These are phyloP conservation scores for Taenaris catops DNA, from an alignment of 2,888 invertebrate species.

Conservation along the genomic window DNA sequence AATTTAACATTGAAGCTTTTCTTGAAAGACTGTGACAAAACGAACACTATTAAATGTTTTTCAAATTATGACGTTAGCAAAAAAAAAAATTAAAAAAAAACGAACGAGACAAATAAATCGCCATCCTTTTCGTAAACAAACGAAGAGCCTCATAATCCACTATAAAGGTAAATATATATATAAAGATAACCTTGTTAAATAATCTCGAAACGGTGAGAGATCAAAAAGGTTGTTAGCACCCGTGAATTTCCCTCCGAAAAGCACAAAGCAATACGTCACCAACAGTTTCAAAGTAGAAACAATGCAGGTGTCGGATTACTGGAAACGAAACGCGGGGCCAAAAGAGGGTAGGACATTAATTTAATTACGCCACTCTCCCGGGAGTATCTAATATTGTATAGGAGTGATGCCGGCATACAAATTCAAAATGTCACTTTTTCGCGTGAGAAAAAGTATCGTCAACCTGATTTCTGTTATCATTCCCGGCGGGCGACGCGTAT, in stretches of 20 bases:
- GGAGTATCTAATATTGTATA: constrained; percentile 69
- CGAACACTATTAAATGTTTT: no score
- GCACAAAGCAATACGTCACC: constrained; percentile 18
- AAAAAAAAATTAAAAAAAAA: no score
- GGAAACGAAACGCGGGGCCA: constrained; percentile 48
- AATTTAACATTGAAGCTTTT: no score
- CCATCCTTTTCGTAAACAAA: no score
- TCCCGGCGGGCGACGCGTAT: constrained; percentile 56
- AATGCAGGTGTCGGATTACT: constrained; percentile 77
- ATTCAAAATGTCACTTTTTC: constrained; percentile 72
- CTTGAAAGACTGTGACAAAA: no score
- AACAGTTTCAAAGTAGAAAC: constrained; percentile 37
- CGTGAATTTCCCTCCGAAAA: constrained; percentile 3
- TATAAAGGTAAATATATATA: constrained; percentile 6
- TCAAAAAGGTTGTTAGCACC: constrained; percentile 14
- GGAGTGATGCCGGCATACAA: constrained; percentile 63
- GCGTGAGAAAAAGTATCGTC: constrained; percentile 75
- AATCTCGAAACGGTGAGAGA: constrained; percentile 15
- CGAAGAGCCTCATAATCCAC: background rate
- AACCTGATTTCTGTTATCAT: constrained; percentile 64
- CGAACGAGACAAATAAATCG: no score
- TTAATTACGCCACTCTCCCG: constrained; percentile 70
- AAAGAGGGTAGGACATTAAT: constrained; percentile 74
- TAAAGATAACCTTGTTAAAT: constrained; percentile 9
- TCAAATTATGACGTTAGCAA: no score